phyloP scores from a whole-genome alignment of 2,797 vertebrate species.

The Ispidina picta region DNA sequence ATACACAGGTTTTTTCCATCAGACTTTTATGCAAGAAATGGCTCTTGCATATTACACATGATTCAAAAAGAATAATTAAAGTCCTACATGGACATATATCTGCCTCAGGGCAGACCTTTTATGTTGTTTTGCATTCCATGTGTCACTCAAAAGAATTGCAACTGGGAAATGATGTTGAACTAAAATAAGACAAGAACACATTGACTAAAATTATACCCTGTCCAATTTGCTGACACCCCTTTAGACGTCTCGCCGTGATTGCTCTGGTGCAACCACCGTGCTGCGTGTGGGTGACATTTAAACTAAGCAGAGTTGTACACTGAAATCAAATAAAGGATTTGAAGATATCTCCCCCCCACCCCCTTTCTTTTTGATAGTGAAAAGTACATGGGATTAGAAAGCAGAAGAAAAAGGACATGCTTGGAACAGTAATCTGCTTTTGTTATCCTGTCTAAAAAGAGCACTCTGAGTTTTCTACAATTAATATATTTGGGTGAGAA shows the following conservation, averaged over 20 bases:
- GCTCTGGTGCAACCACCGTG: slow-evolving; percentile 48
- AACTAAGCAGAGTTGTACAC: slow-evolving; percentile 11
- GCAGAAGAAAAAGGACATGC: not conserved
- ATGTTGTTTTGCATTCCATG: slow-evolving; percentile 77
- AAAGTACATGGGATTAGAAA: slow-evolving; percentile 13
- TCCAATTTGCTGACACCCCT: slow-evolving; percentile 75
- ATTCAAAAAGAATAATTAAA: slow-evolving; percentile 83
- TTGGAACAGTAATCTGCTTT: not conserved
- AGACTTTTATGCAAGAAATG: slow-evolving; percentile 61
- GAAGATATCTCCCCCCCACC: not conserved
- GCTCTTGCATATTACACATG: slow-evolving; percentile 58
- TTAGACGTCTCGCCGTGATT: slow-evolving; percentile 68
- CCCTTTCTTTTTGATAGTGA: not conserved
- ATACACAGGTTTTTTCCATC: slow-evolving; percentile 51
- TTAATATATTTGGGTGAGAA: slow-evolving; percentile 16
- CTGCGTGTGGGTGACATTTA: slow-evolving; percentile 60
- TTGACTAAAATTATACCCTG: slow-evolving; percentile 80
- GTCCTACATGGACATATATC: slow-evolving; percentile 74
- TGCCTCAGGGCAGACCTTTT: slow-evolving; percentile 77
- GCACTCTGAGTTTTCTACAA: not conserved
- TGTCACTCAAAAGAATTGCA: slow-evolving; percentile 79
- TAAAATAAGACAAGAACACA: slow-evolving; percentile 80
- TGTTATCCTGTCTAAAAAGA: not conserved
- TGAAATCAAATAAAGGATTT: slow-evolving; percentile 8
- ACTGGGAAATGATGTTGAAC: slow-evolving; percentile 78